Evolutionary conservation across 2,797 vertebrate species (phyloP), one percentile per base, ranked within the genome.

Genomic region (Psittacula echo): DNA sequence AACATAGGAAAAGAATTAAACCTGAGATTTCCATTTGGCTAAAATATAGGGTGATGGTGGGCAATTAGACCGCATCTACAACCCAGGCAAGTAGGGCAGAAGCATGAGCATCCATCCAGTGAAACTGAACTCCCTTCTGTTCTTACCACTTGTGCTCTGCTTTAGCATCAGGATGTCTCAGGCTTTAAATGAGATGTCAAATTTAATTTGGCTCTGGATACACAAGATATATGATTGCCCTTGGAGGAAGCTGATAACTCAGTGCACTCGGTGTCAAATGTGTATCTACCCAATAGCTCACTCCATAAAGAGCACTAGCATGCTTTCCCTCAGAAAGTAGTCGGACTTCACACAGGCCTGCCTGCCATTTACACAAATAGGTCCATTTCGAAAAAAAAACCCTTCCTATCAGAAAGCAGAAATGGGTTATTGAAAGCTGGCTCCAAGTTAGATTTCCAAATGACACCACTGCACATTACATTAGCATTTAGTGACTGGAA

Each of bases 101-200:
- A 90, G 96, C 16, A 88, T 94, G 96, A 96, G 93, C 41, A 96
- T 94, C 64, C 72, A 42, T 91, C 85, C 94, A 85, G 70, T 95
- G 42, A 56, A 96, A 90, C 42, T 60, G 88, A 95, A 92, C 0
- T 0, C 85, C 58, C 82, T 88, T 70, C 42, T 77, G 68, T 71
- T 91, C 83, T 93, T 96, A 96, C 91, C 71, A 66, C 75, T 96
- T 64, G 78, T 34, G 13, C 86, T 96, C 79, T 87, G 80, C 94
- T 95, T 96, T 94, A 97, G 62, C 89, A 96, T 97, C 90, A 94
- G 95, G 95, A 94, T 95, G 89, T 97, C 96, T 97, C 79, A 71
- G 93, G 91, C 87, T 97, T 97, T 98, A 97, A 98, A 97, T 98
- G 96, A 98, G 97, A 97, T 96, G 97, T 98, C 97, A 98, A 97